phyloP scores from a whole-genome alignment of 2,113 vertebrate genomes.

The Procavia capensis region DNA sequence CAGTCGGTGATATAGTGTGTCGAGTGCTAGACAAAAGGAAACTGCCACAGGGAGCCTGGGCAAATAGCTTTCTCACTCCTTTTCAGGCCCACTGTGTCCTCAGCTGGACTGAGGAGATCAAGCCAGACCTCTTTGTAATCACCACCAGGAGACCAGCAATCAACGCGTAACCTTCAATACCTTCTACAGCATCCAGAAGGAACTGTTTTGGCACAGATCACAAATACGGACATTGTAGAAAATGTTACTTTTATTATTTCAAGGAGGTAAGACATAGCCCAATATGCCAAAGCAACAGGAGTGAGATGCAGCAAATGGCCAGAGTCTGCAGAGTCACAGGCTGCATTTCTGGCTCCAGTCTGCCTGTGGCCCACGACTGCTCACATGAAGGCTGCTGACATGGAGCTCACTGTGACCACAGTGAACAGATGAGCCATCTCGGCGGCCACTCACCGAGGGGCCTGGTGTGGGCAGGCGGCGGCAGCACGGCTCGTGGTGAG shows the following conservation, averaged over 20 bases:
- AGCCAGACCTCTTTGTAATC: neutral
- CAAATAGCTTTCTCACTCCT: neutral
- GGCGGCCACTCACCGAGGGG: neutral
- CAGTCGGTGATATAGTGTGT: neutral
- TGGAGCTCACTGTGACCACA: neutral
- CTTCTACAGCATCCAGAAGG: neutral
- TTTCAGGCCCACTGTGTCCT: neutral
- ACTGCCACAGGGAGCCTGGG: neutral
- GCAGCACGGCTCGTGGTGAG: neutral
- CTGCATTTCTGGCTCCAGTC: neutral
- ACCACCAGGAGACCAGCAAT: neutral
- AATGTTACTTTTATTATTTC: constrained; percentile 82
- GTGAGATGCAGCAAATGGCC: constrained; percentile 70
- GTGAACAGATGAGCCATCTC: neutral
- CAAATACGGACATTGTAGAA: constrained; percentile 58
- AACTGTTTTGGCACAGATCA: neutral
- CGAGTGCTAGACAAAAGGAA: neutral
- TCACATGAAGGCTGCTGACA: neutral
- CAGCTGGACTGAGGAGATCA: neutral
- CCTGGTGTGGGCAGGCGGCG: neutral
- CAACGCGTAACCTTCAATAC: neutral
- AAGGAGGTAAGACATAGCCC: constrained; percentile 79
- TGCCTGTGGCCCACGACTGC: neutral
- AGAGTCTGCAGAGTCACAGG: constrained; percentile 36
- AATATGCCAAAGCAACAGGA: constrained; percentile 69